These are phyloP conservation scores for Plutomurus gul DNA, from an alignment of 1,140 invertebrate species.

Conservation along the genomic window DNA sequence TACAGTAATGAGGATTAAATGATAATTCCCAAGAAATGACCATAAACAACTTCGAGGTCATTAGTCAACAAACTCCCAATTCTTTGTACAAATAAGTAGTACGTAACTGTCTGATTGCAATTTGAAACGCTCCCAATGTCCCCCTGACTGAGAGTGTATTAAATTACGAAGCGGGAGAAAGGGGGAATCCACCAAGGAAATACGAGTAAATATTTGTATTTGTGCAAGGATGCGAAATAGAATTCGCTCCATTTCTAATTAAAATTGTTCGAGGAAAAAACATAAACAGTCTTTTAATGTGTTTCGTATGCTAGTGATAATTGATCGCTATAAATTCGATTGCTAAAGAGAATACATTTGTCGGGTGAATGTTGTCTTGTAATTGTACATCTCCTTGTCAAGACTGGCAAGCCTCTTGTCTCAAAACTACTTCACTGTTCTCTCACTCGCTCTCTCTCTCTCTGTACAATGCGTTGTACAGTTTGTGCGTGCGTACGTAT, in stretches of 20 bases:
- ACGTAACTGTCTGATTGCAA: too few relatives aligned
- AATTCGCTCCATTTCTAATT: neutral
- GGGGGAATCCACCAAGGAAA: neutral
- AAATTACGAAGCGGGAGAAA: neutral
- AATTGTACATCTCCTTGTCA: too few relatives aligned
- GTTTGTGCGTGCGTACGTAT: neutral
- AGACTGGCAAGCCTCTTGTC: too few relatives aligned
- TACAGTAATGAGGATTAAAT: neutral
- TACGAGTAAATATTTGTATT: too few relatives aligned
- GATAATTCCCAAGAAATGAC: neutral
- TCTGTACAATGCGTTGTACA: too few relatives aligned
- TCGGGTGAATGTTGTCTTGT: conserved; percentile 15
- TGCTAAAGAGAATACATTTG: conserved; percentile 22
- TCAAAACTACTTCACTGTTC: too few relatives aligned
- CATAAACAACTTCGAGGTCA: conserved; percentile 18
- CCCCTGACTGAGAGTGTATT: too few relatives aligned
- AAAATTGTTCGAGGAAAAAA: neutral
- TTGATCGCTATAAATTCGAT: conserved; percentile 24
- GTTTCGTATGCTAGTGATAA: conserved; percentile 14
- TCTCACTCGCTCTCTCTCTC: conserved; percentile 14
- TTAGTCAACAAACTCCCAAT: conserved; percentile 10
- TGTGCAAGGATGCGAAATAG: too few relatives aligned
- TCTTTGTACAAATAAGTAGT: too few relatives aligned
- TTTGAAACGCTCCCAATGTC: too few relatives aligned
- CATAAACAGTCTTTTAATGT: conserved; percentile 11